Evolutionary conservation across 2,797 vertebrate species (phyloP).

Genomic region (Halcyon badia): DNA sequence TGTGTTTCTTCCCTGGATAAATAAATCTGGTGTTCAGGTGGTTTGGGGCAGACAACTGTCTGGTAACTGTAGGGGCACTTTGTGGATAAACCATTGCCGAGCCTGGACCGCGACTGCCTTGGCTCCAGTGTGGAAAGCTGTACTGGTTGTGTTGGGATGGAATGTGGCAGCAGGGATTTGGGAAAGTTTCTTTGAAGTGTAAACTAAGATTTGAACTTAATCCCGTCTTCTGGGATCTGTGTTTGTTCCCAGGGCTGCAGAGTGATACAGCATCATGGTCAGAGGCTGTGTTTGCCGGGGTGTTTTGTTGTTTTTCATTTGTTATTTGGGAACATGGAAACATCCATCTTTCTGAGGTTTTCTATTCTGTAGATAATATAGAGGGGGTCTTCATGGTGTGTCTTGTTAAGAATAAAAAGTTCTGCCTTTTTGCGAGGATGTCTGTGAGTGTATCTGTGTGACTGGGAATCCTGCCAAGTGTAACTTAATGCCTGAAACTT

Average conservation of each 20-base stretch:
- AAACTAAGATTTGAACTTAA: background rate
- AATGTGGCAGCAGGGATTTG: background rate
- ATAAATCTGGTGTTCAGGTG: background rate
- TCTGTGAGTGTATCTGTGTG: background rate
- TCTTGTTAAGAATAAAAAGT: background rate
- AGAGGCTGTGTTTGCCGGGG: background rate
- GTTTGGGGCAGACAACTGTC: background rate
- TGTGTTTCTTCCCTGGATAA: background rate
- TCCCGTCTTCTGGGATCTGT: background rate
- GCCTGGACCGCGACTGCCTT: accelerated
- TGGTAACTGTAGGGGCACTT: background rate
- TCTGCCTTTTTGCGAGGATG: background rate
- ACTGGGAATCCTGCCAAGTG: background rate
- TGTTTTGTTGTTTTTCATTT: background rate
- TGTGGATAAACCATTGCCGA: background rate
- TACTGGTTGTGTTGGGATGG: background rate
- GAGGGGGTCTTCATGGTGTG: background rate
- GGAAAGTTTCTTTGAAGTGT: background rate
- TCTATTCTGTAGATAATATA: background rate
- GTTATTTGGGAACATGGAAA: background rate
- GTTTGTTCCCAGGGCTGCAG: background rate
- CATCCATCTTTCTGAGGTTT: background rate
- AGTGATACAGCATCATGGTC: background rate
- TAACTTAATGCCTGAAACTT: background rate
- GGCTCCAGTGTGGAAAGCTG: accelerated